phyloP scores from a whole-genome alignment of 2,888 invertebrate genomes.

The Cataglyphis albicans region DNA sequence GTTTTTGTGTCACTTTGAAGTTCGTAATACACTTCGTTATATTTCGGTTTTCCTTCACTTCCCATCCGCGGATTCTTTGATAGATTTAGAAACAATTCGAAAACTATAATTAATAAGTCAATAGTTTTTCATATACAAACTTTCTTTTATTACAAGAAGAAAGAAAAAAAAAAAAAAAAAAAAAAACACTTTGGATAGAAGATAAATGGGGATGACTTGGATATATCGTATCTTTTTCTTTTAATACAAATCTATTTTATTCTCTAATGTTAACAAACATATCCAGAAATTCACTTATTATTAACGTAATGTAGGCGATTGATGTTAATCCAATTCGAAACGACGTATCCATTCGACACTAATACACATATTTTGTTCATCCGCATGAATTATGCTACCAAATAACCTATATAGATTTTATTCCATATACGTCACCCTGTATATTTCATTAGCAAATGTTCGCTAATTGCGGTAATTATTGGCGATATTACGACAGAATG shows the following conservation, averaged over 20 bases:
- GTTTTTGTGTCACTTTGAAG: conserved; percentile 21
- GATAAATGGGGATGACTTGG: not conserved
- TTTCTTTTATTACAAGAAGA: not conserved
- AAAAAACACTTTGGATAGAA: not conserved
- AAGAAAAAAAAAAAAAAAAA: not conserved
- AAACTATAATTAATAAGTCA: not conserved
- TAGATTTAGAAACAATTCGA: not conserved
- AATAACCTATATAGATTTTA: conserved; percentile 25
- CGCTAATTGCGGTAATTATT: conserved; percentile 48
- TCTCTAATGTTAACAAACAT: not conserved
- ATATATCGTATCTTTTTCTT: not conserved
- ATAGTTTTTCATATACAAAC: not conserved
- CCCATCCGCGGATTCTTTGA: not conserved
- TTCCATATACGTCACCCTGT: conserved; percentile 7
- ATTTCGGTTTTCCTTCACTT: not conserved
- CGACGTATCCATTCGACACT: not conserved
- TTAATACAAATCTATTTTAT: not conserved
- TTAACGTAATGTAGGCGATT: not conserved
- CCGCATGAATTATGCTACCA: not conserved
- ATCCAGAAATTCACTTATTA: too few relatives aligned
- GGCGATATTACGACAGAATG: conserved; percentile 42
- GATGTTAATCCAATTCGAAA: conserved; percentile 19
- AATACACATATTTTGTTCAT: not conserved
- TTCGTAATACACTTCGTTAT: conserved; percentile 25
- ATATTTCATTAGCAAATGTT: conserved; percentile 47